A percentile compares a stretch with the other conserved stretches of the same genome.
phyloP scores from a whole-genome alignment of 2,113 vertebrate species.

The Labeo catla region DNA sequence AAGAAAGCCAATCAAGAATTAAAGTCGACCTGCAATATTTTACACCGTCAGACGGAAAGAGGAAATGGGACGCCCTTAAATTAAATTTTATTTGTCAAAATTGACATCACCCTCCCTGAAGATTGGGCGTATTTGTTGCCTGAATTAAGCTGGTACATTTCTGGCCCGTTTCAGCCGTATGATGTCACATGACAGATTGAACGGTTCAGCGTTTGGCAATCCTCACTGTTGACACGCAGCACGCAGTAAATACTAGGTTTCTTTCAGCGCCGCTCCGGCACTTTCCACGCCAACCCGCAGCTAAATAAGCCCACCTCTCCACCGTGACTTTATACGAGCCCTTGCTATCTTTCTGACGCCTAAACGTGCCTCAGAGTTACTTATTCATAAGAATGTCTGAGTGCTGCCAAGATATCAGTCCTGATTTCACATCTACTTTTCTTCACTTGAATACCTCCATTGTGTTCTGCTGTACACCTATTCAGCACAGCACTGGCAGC shows the following conservation, averaged over 20 bases:
- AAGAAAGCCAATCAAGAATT: background rate
- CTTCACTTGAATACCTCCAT: background rate
- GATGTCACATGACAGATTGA: slow-evolving; percentile 44
- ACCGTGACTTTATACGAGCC: background rate
- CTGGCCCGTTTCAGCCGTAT: background rate
- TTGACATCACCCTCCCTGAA: background rate
- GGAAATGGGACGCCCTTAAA: background rate
- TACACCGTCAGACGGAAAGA: background rate
- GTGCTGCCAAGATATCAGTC: background rate
- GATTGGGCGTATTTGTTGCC: slow-evolving; percentile 21
- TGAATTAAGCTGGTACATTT: slow-evolving; percentile 22
- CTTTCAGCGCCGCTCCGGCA: slow-evolving; percentile 57
- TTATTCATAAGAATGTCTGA: background rate
- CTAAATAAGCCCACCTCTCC: background rate
- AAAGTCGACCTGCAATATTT: background rate
- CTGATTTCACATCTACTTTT: background rate
- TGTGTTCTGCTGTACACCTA: background rate
- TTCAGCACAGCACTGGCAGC: background rate
- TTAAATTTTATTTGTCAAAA: background rate
- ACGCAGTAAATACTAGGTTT: slow-evolving; percentile 49
- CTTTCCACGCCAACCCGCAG: background rate
- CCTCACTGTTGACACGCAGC: slow-evolving; percentile 59
- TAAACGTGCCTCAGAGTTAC: background rate
- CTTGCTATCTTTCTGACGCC: background rate
- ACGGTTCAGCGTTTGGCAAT: slow-evolving; percentile 53